Base-by-base conservation (phyloP, 2,888 invertebrate species). In the Stenchaetothrips biformis region DNA sequence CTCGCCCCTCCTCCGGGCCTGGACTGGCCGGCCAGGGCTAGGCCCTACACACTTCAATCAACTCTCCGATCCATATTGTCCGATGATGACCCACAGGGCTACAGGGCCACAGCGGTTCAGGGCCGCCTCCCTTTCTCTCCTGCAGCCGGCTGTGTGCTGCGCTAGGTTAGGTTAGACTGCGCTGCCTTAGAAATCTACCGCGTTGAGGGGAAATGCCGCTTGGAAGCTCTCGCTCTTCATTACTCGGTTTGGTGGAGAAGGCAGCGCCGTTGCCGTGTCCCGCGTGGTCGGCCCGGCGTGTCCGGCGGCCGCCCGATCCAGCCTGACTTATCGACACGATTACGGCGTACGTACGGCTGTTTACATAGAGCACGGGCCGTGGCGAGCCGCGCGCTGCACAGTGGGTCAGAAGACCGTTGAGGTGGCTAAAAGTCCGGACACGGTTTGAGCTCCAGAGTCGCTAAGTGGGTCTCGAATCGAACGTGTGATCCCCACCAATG, bases 11-110 rank as follows among this genome's bases (percentile, higher is more conserved):
- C 59, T 16, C 13, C 59, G 37, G 37, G 37, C 37, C 37, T 37
- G 37, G 37, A 37, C 37, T 37, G 37, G 37, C 37, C 37, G 37
- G 37, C 37, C 37, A 1, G 37, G 37, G 37, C 37, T 4, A 37
- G 4, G 37, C 37, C 37, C 37, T 37, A 37, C 37, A 37, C 59
- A 74, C 67, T 74, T 74, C 67, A 74, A 74, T 74, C 67, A 74
- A 74, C 67, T 74, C 67, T 4, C 67, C 25, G 67, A 74, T 74
- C 67, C 67, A 74, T 74, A 74, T 74, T 74, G 67, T 74, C 25
- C 67, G 67, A 74, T 74, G 67, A 74, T 74, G 67, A 74, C 67
- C 67, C 25, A 74, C 21, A 53, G 53, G 53, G 37, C 37, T 4
- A 37, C 37, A 37, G 37, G 37, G 37, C 37, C 37, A 11, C 16